Evolutionary conservation across 2,113 vertebrate genomes (phyloP).

Genomic region (Orientallactaga bullata): DNA sequence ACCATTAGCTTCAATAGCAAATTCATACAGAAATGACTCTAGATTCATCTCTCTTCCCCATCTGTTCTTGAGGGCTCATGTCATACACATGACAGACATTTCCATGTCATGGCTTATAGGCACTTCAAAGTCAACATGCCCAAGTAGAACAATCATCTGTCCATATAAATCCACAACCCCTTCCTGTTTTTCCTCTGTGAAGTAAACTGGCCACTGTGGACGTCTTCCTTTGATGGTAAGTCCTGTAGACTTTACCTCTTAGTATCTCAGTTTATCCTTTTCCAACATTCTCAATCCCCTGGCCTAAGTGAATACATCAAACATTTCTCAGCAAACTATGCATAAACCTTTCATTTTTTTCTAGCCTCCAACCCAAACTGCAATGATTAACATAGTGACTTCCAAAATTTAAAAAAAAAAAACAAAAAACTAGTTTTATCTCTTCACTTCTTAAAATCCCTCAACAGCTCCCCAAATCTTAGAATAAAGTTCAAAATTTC

Average conservation of each 20-base stretch:
- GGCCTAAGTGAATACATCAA: background rate
- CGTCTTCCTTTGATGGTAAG: no score
- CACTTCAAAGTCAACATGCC: background rate
- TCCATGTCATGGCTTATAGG: background rate
- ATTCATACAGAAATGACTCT: background rate
- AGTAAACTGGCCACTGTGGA: background rate
- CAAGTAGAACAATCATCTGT: background rate
- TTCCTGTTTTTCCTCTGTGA: background rate
- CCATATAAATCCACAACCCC: background rate
- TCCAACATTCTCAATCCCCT: background rate
- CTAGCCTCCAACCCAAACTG: background rate
- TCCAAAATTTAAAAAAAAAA: constrained; percentile 34
- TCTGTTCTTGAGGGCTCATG: background rate
- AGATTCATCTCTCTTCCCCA: background rate
- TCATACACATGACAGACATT: background rate
- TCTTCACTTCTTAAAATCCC: constrained; percentile 43
- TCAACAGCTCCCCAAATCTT: background rate
- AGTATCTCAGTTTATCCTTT: background rate
- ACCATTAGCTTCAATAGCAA: background rate
- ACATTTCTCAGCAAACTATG: background rate
- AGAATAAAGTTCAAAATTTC: constrained; percentile 15
- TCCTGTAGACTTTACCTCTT: background rate
- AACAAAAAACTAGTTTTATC: background rate
- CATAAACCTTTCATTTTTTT: background rate
- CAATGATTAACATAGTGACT: background rate